Evolutionary conservation across 2,797 vertebrate species (phyloP), one percentile per base, ranked within the genome.

Genomic region (Argentina silus): DNA sequence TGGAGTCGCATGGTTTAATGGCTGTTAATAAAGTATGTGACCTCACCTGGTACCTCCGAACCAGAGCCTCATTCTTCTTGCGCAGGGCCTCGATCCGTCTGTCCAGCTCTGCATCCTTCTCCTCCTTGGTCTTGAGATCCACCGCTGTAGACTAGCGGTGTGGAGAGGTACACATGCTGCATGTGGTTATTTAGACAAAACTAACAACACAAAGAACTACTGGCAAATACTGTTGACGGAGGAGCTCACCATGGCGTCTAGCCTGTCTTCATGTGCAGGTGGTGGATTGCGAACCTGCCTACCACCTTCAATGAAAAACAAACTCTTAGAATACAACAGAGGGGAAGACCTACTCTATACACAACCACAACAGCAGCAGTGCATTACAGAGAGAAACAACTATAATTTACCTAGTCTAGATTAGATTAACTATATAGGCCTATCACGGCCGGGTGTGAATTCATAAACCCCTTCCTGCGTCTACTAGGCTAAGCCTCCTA

Each of bases 71-170:
- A 27, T 98, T 98, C 87, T 98, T 98, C 86, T 96, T 95, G 12
- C 96, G 91, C 76, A 98, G 87, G 3, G 96, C 97, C 89, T 97
- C 96, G 0, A 98, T 98, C 19, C 95, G 90, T 77, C 82, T 90
- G 89, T 98, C 96, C 82, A 98, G 62, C 85, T 96, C 97, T 0
- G 95, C 96, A 51, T 97, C 96, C 77, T 97, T 97, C 85, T 97
- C 96, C 81, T 97, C 96, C 85, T 97, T 96, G 0, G 96, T 97
- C 69, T 95, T 95, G 67, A 96, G 81, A 81, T 97, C 96, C 78
- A 95, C 82, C 0, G 87, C 85, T 61, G 94, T 90, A 61, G 96
- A 95, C 96, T 97, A 83, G 27, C 11, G 14, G 12, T 59, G 15
- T 6, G 23, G n/a, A 14, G 23, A 55, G 9, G 12, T 12, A 63